Evolutionary conservation across 2,888 invertebrate genomes (phyloP), one percentile per base, ranked within the genome.

Genomic region (Flexamia atlantica): DNA sequence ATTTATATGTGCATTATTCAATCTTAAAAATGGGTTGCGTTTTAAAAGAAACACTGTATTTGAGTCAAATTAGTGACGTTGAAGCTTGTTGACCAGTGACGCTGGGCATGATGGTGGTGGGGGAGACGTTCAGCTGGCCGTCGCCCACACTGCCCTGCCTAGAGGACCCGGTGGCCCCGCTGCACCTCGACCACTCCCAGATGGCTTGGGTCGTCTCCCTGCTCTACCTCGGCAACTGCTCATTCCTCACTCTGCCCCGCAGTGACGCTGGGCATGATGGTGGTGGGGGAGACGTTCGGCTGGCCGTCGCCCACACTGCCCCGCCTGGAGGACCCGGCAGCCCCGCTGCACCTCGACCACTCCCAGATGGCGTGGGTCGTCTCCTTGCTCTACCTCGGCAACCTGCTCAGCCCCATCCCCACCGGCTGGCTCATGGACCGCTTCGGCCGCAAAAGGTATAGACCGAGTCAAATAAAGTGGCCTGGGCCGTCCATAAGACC

Each of bases 181-280:
- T 87, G 12, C 82, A 83, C 17, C 85, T 87, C 83, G 85, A 84
- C 17, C 83, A 84, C 10, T 84, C 83, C 17, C 83, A 87, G 72
- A 85, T 86, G 40, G 87, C 87, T 0, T 87, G 87, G 87, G 87
- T 87, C 85, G 86, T 87, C 7, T 86, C 87, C 0, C 53, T 87
- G 40, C 85, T 87, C 53, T 87, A 72, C 30, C n/a, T 88, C 42
- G 87, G 87, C 0, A 87, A 87, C 81, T 87, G 7, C 81, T 87
- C 83, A 85, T 32, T 60, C 57, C 23, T 82, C 84, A 36, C 9
- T 36, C 5, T 36, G 36, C 4, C 36, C 36, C 36, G 42, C 84
- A 86, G 86, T 82, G 12, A 84, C 86, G 36, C 83, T 85, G 9
- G 85, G 85, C 2, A 85, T 86, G 36, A 81, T 86, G 42, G 86